Base-by-base conservation (phyloP, 2,888 invertebrate genomes). In the Lucinisca nassula region DNA sequence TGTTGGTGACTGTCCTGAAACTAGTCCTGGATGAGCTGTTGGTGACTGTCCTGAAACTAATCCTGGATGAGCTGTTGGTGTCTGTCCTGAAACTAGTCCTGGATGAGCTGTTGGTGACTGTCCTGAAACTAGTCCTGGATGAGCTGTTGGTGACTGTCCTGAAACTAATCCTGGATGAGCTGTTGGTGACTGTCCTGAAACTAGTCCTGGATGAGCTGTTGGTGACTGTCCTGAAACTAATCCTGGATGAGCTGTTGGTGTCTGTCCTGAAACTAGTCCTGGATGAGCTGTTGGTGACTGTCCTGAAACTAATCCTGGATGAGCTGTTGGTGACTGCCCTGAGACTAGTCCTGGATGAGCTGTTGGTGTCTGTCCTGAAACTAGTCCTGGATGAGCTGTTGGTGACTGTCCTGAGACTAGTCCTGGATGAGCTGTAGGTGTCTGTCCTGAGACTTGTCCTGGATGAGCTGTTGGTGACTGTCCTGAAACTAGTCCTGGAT, bases 281-380 rank as follows among this genome's bases (percentile, higher is more conserved):
- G 91, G 88, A 24, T 83, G 40, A 67, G 82, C 79, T 24, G 89
- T 87, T 61, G 90, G 89, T 67, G 88, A 73, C 40, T 80, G 58
- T 45, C 88, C 87, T 49, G 83, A 80, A n/a, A 83, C 61, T 24
- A 76, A n/a, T 8, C 86, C 77, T 72, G 89, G 88, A 38, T 79
- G 77, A n/a, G 82, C 78, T 79, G 90, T 85, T 67, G 90, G 80
- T 61, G 88, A 79, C 1, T 77, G 73, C 21, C 82, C 84, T 45
- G 85, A 77, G 8, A 58, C 40, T 12, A 80, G 14, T 30, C 83
- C 75, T 21, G 92, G 84, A 27, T 85, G 72, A 14, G 88, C 67
- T 32, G 91, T 85, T 35, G 90, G 84, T 49, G 80, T 70, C 32
- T 81, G 32, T 32, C 83, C 84, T 35, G 85, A 32, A 1, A n/a